phyloP scores from a whole-genome alignment of 2,797 vertebrate genomes.

The Gobio occitaniae region DNA sequence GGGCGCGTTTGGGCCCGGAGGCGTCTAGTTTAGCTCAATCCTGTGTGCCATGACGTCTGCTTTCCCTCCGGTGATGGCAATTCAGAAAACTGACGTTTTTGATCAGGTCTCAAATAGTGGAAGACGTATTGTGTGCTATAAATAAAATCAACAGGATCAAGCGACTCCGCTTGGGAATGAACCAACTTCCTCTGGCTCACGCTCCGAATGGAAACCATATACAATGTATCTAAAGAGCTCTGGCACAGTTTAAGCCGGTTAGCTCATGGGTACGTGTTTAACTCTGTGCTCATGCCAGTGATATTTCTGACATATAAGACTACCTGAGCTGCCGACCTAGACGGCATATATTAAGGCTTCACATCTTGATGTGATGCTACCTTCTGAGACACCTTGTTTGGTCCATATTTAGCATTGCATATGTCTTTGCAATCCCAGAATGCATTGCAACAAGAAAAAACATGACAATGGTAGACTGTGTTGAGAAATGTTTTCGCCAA shows the following conservation, averaged over 20 bases:
- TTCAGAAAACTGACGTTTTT: slow-evolving; percentile 21
- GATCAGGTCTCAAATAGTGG: slow-evolving; percentile 37
- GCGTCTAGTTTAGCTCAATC: slow-evolving; percentile 64
- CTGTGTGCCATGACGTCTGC: slow-evolving; percentile 59
- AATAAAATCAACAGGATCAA: slow-evolving; percentile 33
- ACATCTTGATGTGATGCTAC: neutral
- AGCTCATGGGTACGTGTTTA: neutral
- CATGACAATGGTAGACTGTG: neutral
- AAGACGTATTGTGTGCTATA: slow-evolving; percentile 48
- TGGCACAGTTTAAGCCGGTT: neutral
- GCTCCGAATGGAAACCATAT: slow-evolving; percentile 10
- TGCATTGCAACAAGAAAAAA: neutral
- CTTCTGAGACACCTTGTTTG: neutral
- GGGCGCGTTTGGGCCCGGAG: slow-evolving; percentile 71
- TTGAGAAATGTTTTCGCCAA: neutral
- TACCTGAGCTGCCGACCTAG: neutral
- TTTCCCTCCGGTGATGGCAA: slow-evolving; percentile 16
- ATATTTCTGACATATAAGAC: neutral
- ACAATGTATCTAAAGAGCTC: slow-evolving; percentile 5
- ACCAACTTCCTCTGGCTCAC: slow-evolving; percentile 30
- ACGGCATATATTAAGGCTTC: neutral
- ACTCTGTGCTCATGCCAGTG: neutral
- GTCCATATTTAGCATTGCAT: neutral
- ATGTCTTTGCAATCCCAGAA: neutral
- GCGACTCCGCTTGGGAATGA: slow-evolving; percentile 13